Conservation (phyloP, 2,797 vertebrate species). For the Mallotus villosus region DNA sequence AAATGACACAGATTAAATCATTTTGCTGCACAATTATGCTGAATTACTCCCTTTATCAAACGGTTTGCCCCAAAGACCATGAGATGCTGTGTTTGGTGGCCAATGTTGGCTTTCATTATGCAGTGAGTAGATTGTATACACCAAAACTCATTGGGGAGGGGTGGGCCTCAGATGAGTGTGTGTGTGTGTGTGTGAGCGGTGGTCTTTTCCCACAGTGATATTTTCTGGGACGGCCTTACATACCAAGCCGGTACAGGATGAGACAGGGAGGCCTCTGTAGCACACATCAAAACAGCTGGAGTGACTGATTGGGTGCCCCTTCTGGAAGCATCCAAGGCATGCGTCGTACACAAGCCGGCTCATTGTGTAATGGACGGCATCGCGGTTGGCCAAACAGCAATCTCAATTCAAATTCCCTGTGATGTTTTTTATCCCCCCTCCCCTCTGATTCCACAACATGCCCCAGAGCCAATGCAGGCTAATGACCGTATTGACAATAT, state of each 20-base stretch:
- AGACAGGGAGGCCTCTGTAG: constrained; percentile 69
- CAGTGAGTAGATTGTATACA: constrained; percentile 53
- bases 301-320: constrained; percentile 70
- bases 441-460: constrained; percentile 43
- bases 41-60: not conserved
- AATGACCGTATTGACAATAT: constrained; percentile 38
- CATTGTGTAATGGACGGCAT: constrained; percentile 57
- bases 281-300: constrained; percentile 72
- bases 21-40: not conserved
- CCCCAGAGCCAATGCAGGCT: constrained; percentile 11
- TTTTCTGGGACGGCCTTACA: constrained; percentile 62
- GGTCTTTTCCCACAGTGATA: constrained; percentile 60
- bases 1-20: not conserved
- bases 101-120: constrained; percentile 53
- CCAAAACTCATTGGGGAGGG: constrained; percentile 55
- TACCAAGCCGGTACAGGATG: constrained; percentile 38
- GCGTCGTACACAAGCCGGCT: constrained; percentile 67
- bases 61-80: not conserved
- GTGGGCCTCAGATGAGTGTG: not conserved
- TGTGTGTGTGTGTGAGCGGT: constrained; percentile 3
- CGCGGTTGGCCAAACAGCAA: constrained; percentile 62
- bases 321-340: constrained; percentile 67
- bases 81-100: constrained; percentile 36
- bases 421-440: constrained; percentile 32
- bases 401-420: constrained; percentile 60